Conservation (phyloP, 2,888 invertebrate genomes). For the Phengaris alcon region DNA sequence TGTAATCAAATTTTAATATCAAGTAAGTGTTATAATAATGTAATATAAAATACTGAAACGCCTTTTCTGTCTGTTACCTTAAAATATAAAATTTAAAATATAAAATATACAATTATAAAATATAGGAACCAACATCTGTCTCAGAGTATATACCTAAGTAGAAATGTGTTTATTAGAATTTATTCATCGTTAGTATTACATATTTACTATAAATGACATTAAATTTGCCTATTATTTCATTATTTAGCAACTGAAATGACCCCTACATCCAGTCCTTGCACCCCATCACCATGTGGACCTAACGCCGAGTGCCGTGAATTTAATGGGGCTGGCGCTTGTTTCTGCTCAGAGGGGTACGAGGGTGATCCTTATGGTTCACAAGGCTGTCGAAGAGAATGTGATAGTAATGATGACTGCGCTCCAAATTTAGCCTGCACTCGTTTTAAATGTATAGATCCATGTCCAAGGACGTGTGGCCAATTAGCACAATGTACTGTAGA, state of each 20-base stretch:
- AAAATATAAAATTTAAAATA: not conserved
- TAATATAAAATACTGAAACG: not conserved
- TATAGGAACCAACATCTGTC: too few species aligned
- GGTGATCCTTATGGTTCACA: constrained; percentile 89
- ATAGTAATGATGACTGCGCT: constrained; percentile 87
- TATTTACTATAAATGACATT: too few species aligned
- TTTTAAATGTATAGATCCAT: constrained; percentile 91
- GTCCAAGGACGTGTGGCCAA: constrained; percentile 89
- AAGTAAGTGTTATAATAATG: constrained; percentile 50
- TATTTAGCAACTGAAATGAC: constrained; percentile 74
- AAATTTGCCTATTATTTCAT: not conserved
- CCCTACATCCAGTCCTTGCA: constrained; percentile 86
- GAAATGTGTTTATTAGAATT: too few species aligned
- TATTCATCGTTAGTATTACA: too few species aligned
- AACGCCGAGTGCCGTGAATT: constrained; percentile 90
- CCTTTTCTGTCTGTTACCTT: not conserved
- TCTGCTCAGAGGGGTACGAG: constrained; percentile 87
- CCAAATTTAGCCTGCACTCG: constrained; percentile 86
- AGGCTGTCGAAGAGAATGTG: constrained; percentile 88
- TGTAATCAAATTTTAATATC: constrained; percentile 80
- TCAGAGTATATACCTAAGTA: too few species aligned
- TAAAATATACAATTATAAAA: too few species aligned
- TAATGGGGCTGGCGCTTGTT: constrained; percentile 91
- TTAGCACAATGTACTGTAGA: constrained; percentile 88
- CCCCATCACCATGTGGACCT: constrained; percentile 91